Evolutionary conservation across 2,113 vertebrate genomes (phyloP), one percentile per base, ranked within the genome.

Genomic region (Paralichthys olivaceus): DNA sequence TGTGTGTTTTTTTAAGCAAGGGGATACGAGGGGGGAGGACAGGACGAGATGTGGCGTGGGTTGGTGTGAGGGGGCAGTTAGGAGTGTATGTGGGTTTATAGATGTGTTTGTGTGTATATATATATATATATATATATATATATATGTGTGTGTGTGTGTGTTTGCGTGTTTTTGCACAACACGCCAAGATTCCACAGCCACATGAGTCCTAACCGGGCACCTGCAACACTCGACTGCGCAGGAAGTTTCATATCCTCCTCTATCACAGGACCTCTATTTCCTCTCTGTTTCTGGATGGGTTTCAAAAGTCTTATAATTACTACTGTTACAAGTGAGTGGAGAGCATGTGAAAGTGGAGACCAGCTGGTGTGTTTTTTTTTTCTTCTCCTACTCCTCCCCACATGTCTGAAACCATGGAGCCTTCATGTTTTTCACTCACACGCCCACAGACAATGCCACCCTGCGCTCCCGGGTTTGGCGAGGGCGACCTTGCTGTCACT

Each of bases 161-260:
- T 65, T 56, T 86, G 71, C 81, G 86, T 84, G 90, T 90, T 90
- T 91, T 85, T 79, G 81, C 80, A 84, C 81, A 90, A 84, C 84
- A 87, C 19, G 86, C 94, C 94, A 95, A 94, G 91, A 94, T 92
- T 94, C 94, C 92, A 89, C 89, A 94, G 93, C 86, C 90, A 92
- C 89, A 91, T 90, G 75, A 89, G 91, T 92, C 90, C 90, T 81
- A 81, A 20, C 89, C 5, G 81, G 91, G 95, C 95, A 97, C 95
- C 94, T 96, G 95, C 89, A 90, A 89, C 87, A 72, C 87, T 87
- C 75, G 94, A 94, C 94, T 94, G 90, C 32, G 90, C 93, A 96
- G 95, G 95, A 97, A 96, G 94, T 93, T 92, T 95, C 95, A 95
- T 95, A 94, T 95, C 94, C 94, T 95, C 93, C 93, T 92, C 91